Evolutionary conservation across 2,113 vertebrate species (phyloP), one percentile per base, ranked within the genome.

Genomic region (Vicugna pacos): DNA sequence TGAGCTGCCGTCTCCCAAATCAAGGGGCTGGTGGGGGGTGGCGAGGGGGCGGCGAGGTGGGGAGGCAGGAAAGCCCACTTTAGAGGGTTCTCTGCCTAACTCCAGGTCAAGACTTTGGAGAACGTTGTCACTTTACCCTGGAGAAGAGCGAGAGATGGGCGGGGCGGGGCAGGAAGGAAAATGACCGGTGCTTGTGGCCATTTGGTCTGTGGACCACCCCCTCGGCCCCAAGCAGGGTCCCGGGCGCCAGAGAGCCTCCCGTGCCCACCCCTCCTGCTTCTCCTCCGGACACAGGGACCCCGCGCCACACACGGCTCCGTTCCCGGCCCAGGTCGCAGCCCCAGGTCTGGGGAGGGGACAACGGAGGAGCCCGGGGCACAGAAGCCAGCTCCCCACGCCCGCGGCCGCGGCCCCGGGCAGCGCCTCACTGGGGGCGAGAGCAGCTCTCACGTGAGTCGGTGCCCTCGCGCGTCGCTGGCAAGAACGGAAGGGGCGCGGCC

Each of bases 161-260:
- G 2, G 11, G 17, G 54, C 15, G 17, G 9, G 24, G 19, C 19
- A 2, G 38, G 24, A 6, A 14, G 1, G 11, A 62, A 17, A 2
- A 0, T 2, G 22, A 8, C 9, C 3, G 19, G 9, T 1, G 62
- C 64, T 7, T 8, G 1, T 3, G 0, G 1, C 3, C 10, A 0
- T 17, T 0, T 42, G 38, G 38, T 42, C 38, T 42, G 38, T 42
- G 38, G 38, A 42, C 38, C 38, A 42, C 38, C 38, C 38, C 38
- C 38, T 5, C 8, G 5, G 2, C 28, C 20, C 35, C 14, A 3
- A 1, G 42, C 2, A 12, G 20, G 52, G 48, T 16, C 42, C 60
- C 7, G 17, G 56, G 58, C 35, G 19, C 20, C 3, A 3, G 48
- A 8, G 3, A 35, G 42, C 35, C 52, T 80, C 30, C 13, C 3